These are phyloP conservation scores for Salvelinus namaycush DNA, from an alignment of 2,113 vertebrate genomes.

Conservation along the genomic window DNA sequence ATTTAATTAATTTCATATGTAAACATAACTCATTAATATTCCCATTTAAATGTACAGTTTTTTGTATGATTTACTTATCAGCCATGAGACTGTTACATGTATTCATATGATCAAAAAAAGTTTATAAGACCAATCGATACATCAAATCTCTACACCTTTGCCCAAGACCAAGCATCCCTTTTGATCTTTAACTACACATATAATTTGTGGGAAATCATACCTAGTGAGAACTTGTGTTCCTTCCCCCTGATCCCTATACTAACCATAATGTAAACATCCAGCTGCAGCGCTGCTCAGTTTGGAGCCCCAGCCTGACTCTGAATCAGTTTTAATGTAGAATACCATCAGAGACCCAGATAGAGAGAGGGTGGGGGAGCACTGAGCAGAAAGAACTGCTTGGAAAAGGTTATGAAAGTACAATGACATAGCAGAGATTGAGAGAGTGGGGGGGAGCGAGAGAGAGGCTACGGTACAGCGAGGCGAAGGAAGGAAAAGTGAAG, in stretches of 20 bases:
- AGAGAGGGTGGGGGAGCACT: background rate
- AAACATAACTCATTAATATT: no score
- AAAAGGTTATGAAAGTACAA: constrained; percentile 10
- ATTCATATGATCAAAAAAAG: background rate
- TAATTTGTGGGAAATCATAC: constrained; percentile 22
- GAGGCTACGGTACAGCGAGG: background rate
- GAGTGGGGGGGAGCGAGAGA: background rate
- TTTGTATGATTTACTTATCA: background rate
- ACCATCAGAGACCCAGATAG: background rate
- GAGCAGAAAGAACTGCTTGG: constrained; percentile 5
- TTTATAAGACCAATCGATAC: background rate
- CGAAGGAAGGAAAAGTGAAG: constrained; percentile 6
- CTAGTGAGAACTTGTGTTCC: constrained; percentile 17
- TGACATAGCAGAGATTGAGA: constrained; percentile 10
- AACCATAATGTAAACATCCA: constrained; percentile 29
- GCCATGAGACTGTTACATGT: background rate
- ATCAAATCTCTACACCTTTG: constrained; percentile 1
- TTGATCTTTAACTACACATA: constrained; percentile 17
- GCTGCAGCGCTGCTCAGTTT: constrained; percentile 9
- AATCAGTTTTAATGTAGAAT: background rate
- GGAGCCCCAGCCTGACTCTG: constrained; percentile 2
- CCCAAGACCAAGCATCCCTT: constrained; percentile 11
- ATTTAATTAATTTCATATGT: no score
- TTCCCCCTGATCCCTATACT: constrained; percentile 21
- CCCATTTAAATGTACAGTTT: no score